Percentiles rank a stretch among this genome's conserved stretches.
These are phyloP conservation scores for Larimichthys polyactis DNA, from an alignment of 2,113 vertebrate genomes.

Conservation along the genomic window DNA sequence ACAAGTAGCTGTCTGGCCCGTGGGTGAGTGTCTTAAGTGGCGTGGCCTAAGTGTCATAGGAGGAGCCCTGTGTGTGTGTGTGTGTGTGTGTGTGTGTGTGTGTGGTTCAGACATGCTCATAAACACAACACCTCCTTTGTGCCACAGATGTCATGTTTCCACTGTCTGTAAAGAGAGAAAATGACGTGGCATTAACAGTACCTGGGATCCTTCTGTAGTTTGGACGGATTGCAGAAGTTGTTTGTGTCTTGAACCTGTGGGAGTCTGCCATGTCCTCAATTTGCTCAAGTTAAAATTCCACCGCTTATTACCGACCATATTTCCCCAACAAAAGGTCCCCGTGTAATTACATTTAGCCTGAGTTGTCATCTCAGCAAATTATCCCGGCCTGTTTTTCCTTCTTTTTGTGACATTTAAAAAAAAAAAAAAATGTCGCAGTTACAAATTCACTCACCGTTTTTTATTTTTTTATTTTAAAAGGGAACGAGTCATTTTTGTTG, in stretches of 20 bases:
- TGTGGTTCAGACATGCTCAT: conserved; percentile 15
- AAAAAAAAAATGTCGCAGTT: neutral
- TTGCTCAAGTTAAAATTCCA: conserved; percentile 5
- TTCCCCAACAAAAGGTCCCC: neutral
- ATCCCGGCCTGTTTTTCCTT: neutral
- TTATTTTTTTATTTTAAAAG: neutral
- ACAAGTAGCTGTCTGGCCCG: conserved; percentile 41
- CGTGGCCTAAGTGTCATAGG: conserved; percentile 7
- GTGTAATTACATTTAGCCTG: neutral
- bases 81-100: neutral
- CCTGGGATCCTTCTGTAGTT: conserved; percentile 30
- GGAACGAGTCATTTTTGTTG: conserved; percentile 13
- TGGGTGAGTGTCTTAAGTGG: conserved; percentile 37
- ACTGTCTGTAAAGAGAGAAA: conserved; percentile 34
- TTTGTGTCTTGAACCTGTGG: neutral
- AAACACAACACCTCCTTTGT: conserved; percentile 38
- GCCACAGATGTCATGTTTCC: conserved; percentile 32
- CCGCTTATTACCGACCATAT: neutral
- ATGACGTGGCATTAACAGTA: conserved; percentile 24
- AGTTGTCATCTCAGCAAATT: conserved; percentile 4
- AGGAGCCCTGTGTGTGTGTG: neutral
- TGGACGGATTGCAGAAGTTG: neutral
- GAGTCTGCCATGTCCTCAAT: neutral
- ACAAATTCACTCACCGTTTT: neutral
- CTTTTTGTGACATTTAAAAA: neutral